Evolutionary conservation across 2,113 vertebrate species (phyloP).

Genomic region (Struthio camelus): DNA sequence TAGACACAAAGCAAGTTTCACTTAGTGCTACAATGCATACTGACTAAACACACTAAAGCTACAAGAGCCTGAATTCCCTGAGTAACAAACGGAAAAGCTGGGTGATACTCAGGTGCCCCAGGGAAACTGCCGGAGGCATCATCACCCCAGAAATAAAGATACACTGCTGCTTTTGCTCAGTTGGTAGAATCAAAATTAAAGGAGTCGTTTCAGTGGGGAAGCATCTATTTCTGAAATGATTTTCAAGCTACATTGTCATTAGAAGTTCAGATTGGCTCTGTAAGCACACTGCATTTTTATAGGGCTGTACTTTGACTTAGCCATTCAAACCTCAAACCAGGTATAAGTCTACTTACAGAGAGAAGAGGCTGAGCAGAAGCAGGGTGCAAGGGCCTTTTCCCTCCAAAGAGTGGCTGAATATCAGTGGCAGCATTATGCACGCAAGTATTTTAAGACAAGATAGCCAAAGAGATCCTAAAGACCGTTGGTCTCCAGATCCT

Average conservation of each 20-base stretch:
- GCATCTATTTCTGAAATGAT: background rate
- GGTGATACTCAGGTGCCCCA: background rate
- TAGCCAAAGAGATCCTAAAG: background rate
- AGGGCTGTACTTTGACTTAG: background rate
- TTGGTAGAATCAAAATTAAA: background rate
- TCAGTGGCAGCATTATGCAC: background rate
- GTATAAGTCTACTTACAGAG: background rate
- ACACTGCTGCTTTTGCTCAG: background rate
- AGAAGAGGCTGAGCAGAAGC: background rate
- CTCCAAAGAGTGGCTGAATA: background rate
- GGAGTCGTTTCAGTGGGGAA: background rate
- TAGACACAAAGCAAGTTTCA: background rate
- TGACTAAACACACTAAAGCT: background rate
- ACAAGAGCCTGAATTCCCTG: background rate
- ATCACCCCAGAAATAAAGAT: background rate
- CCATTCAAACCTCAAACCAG: background rate
- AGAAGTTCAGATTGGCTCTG: background rate
- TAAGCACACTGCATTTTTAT: background rate
- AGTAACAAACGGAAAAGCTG: background rate
- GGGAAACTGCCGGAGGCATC: background rate
- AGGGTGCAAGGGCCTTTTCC: background rate
- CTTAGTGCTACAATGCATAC: background rate
- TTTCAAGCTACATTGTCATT: background rate
- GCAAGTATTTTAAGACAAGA: rapidly evolving
- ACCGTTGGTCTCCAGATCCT: background rate